These are phyloP conservation scores for Acronicta alni DNA, from an alignment of 2,888 invertebrate species.

Conservation along the genomic window DNA sequence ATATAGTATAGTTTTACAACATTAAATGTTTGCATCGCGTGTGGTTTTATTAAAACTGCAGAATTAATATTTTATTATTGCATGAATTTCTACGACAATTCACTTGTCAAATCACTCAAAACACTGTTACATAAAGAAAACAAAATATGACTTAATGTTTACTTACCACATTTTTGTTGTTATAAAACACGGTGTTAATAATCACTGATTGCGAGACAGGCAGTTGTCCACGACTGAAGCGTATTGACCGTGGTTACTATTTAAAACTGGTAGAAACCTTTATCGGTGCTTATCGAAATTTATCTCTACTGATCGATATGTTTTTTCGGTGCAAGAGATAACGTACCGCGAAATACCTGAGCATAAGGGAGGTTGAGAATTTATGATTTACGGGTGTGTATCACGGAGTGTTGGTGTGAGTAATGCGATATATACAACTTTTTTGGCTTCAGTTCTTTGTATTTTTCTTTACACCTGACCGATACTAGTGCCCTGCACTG, in stretches of 20 bases:
- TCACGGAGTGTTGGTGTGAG: neutral
- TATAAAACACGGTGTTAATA: constrained; percentile 33
- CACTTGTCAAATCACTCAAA: constrained; percentile 8
- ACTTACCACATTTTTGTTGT: constrained; percentile 66
- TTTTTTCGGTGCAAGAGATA: constrained; percentile 33
- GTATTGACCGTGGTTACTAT: constrained; percentile 42
- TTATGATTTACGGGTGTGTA: constrained; percentile 9
- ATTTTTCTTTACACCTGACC: constrained; percentile 20
- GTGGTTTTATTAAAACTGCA: constrained; percentile 25
- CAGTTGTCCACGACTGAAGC: constrained; percentile 50
- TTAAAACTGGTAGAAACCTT: constrained; percentile 51
- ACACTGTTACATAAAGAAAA: constrained; percentile 17
- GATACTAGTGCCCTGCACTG: constrained; percentile 27
- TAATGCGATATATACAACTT: constrained; percentile 36
- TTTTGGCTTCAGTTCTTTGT: constrained; percentile 33
- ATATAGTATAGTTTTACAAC: constrained; percentile 21
- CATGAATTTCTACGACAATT: constrained; percentile 7
- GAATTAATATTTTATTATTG: constrained; percentile 7
- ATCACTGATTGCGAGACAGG: constrained; percentile 45
- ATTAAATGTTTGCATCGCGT: constrained; percentile 32
- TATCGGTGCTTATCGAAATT: constrained; percentile 58
- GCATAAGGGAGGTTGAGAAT: neutral
- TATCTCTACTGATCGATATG: constrained; percentile 61
- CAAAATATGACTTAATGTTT: constrained; percentile 6
- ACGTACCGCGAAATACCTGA: constrained; percentile 4